Evolutionary conservation across 2,113 vertebrate genomes (phyloP).

Genomic region (Gadus chalcogrammus): DNA sequence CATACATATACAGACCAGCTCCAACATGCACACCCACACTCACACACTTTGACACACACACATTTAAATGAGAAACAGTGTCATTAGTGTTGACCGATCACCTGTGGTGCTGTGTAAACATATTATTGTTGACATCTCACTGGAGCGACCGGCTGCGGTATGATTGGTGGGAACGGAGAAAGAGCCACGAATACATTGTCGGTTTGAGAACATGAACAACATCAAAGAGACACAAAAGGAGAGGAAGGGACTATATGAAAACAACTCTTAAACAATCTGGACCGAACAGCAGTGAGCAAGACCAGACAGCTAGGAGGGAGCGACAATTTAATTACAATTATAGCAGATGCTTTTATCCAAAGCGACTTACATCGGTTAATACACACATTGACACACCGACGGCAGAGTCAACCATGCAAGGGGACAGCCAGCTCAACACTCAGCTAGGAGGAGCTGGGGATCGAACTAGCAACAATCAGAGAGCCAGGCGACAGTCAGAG

Average conservation of each 20-base stretch:
- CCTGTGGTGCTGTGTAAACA: slow-evolving; percentile 48
- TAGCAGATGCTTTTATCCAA: too few relatives aligned
- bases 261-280: neutral
- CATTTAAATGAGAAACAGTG: slow-evolving; percentile 53
- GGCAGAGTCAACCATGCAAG: too few relatives aligned
- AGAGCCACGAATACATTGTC: neutral
- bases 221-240: slow-evolving; percentile 6
- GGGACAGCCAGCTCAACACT: too few relatives aligned
- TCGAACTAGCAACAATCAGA: too few relatives aligned
- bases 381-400: too few relatives aligned
- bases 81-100: slow-evolving; percentile 49
- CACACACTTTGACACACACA: neutral
- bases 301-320: neutral
- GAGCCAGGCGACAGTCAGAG: too few relatives aligned
- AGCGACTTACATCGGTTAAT: too few relatives aligned
- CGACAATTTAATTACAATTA: too few relatives aligned
- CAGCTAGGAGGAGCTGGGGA: too few relatives aligned
- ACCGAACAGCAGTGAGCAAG: neutral
- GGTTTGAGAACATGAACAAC: neutral
- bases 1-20: slow-evolving; percentile 8
- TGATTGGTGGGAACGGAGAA: slow-evolving; percentile 6
- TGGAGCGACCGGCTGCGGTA: slow-evolving; percentile 2
- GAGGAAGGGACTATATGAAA: neutral
- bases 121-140: slow-evolving; percentile 51
- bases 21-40: too few relatives aligned